Evolutionary conservation across 2,888 invertebrate species (phyloP).

Genomic region (Perizoma affinitatum): DNA sequence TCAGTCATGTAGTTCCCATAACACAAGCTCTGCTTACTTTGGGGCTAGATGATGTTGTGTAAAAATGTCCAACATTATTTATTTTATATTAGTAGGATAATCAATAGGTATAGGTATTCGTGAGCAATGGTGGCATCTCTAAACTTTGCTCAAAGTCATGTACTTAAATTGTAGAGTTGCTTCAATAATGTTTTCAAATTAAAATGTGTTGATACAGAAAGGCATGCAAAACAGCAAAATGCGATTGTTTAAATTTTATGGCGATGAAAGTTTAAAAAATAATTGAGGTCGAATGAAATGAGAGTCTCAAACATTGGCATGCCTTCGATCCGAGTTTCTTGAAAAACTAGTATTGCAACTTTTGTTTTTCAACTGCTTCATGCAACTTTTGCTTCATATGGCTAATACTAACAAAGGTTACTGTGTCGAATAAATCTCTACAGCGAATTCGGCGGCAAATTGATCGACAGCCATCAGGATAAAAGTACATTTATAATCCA

Average conservation of each 20-base stretch:
- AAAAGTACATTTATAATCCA: background rate
- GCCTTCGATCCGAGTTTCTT: constrained; percentile 67
- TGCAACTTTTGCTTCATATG: constrained; percentile 51
- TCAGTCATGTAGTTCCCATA: too few relatives aligned
- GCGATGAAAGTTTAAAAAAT: constrained; percentile 58
- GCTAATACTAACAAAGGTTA: constrained; percentile 53
- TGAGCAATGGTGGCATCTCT: too few relatives aligned
- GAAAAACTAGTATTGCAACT: constrained; percentile 76
- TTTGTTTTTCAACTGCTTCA: constrained; percentile 76
- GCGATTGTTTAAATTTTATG: constrained; percentile 40
- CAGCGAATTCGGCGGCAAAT: constrained; percentile 4
- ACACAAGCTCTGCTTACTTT: too few relatives aligned
- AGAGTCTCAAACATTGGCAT: constrained; percentile 55
- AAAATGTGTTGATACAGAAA: background rate
- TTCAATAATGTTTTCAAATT: too few relatives aligned
- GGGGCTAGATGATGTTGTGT: too few relatives aligned
- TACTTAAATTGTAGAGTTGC: too few relatives aligned
- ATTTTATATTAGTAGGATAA: too few relatives aligned
- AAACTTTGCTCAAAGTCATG: too few relatives aligned
- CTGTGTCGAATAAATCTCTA: constrained; percentile 40
- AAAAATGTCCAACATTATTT: too few relatives aligned
- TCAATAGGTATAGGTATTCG: too few relatives aligned
- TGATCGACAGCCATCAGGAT: constrained; percentile 1
- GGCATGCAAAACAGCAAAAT: constrained; percentile 17
- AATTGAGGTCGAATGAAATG: constrained; percentile 67